Base-by-base conservation (phyloP, 2,797 vertebrate genomes). In the Acridotheres tristis region DNA sequence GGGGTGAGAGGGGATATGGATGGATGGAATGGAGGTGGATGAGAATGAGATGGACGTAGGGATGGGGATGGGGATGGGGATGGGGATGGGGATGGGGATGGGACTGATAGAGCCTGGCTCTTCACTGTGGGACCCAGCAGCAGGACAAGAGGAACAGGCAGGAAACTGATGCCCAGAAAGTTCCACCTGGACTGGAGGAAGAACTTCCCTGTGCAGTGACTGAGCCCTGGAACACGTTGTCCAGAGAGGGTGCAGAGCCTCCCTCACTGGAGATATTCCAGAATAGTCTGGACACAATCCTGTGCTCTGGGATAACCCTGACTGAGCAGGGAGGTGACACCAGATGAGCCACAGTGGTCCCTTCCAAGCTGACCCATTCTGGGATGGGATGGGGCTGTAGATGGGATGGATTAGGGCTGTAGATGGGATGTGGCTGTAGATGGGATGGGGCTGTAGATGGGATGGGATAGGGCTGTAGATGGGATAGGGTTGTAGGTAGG, bases 121-220 rank as follows among this genome's bases (percentile, higher is more conserved):
- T 61, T 71, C 0, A 1, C 17, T 32, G 22, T 53, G 67, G 27
- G 48, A 53, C 14, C 32, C 0, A 1, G 27, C 38, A 53, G 18
- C 47, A 30, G 55, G 16, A 26, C 32, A 59, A 51, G 45, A 30
- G 32, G 38, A 81, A 53, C 13, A 17, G 40, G 27, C 14, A 27
- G 57, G 57, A 62, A 61, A 53, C 11, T 32, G 27, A 22, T 61
- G 55, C 26, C 13, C 66, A 53, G 47, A 16, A 61, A 53, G 10
- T 43, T 61, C 38, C 78, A 61, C 22, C 47, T 71, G 66, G 55
- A 26, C 21, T 36, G 21, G 32, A 61, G 32, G 16, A 50, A 51
- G 55, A 81, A 20, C 32, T 59, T 34, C 38, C 26, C 16, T 25
- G 16, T 50, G 25, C 50, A 50, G 25, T 50, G 50, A 50, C 32